Percentiles rank a stretch among this genome's conserved stretches.
phyloP scores from a whole-genome alignment of 2,888 invertebrate genomes.

The Drosophila cognata region DNA sequence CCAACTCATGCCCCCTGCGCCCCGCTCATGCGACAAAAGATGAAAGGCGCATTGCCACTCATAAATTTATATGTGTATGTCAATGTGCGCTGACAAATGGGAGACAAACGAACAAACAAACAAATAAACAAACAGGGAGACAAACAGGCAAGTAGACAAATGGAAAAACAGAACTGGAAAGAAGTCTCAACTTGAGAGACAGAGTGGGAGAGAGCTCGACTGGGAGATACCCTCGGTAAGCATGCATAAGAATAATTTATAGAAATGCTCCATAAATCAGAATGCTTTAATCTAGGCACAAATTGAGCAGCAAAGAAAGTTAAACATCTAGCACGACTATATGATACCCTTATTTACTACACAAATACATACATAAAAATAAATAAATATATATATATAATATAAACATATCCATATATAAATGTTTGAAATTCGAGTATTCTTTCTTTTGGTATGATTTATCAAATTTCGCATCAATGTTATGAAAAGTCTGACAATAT shows the following conservation, averaged over 20 bases:
- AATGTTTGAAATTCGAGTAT: no score
- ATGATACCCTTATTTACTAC: neutral
- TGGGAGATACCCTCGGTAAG: neutral
- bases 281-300: neutral
- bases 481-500: no score
- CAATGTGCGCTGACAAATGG: slow-evolving; percentile 37
- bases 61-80: slow-evolving; percentile 58
- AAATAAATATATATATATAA: no score
- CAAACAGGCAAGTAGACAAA: slow-evolving; percentile 21
- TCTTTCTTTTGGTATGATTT: no score
- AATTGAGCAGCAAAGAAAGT: neutral
- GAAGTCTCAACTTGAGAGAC: neutral
- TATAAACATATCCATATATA: no score
- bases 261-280: neutral
- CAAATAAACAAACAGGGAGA: slow-evolving; percentile 22
- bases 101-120: slow-evolving; percentile 27
- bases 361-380: no score
- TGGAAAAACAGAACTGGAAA: neutral
- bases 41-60: slow-evolving; percentile 71
- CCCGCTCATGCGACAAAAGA: slow-evolving; percentile 58
- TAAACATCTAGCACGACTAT: no score
- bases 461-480: no score
- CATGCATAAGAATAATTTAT: neutral
- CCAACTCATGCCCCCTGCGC: neutral
- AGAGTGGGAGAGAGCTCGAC: neutral